Evolutionary conservation across 2,888 invertebrate genomes (phyloP), one percentile per base, ranked within the genome.

Genomic region (Anthophora plumipes): DNA sequence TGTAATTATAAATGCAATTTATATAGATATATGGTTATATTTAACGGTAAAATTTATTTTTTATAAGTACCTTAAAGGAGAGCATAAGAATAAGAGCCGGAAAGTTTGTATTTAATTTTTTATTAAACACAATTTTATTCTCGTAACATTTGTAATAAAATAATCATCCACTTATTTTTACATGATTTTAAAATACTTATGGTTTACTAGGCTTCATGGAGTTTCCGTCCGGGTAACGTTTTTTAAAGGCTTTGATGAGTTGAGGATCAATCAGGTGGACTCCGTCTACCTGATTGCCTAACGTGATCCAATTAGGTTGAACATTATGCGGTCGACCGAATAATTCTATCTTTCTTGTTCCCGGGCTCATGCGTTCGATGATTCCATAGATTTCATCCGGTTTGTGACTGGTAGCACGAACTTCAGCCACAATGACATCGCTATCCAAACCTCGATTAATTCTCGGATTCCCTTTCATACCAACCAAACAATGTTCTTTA

Each of bases 361-460:
- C 99, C 0, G 99, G 99, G 82, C 99, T 98, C 68, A 99, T 95
- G 69, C 99, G 95, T 92, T 99, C 99, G 85, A 99, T 99, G 88
- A 99, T 98, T 14, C 98, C 99, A 92, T 99, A 99, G 88, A 99
- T 98, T 94, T 99, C 99, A 93, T 99, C 99, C 0, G 99, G 99
- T 91, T 99, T 99, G 93, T 99, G 99, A 90, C 98, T 98, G 0
- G 99, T 99, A 17, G 99, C 99, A 73, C 99, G 95, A 0, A 99
- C 99, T 94, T 99, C 99, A 0, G 99, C 99, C 0, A 99, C 99
- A 82, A 99, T 99, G 57, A 99, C 99, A 94, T 99, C 99, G 93
- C 98, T 98, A 93, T 99, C 99, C 39, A 99, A 94, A 0, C 99
- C 99, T 11, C 98, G 95, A 94, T 98, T 99, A 61, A 99, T 94